A percentile compares a stretch with the other conserved stretches of the same genome.
These are phyloP conservation scores for Crocallis elinguaria DNA, from an alignment of 2,888 invertebrate species.

Conservation along the genomic window DNA sequence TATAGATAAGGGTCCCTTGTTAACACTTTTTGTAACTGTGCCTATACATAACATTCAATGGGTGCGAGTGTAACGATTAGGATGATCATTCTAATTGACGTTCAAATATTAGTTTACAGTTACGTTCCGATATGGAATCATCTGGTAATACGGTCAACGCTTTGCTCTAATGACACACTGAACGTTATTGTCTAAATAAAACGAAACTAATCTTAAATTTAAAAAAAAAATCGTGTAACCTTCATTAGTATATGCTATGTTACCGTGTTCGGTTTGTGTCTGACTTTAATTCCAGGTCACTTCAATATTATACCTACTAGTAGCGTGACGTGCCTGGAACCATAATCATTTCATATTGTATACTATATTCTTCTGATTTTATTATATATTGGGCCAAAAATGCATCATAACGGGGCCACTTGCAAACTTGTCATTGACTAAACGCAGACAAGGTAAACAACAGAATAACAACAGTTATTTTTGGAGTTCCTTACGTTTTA, in stretches of 20 bases:
- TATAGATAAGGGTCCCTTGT: too few relatives aligned
- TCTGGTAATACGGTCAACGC: constrained; percentile 40
- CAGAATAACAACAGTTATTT: constrained; percentile 46
- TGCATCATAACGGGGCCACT: constrained; percentile 46
- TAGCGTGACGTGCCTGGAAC: too few relatives aligned
- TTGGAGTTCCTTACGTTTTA: constrained; percentile 42
- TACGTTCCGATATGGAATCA: constrained; percentile 42
- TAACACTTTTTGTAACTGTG: constrained; percentile 4
- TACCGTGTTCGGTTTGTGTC: too few relatives aligned
- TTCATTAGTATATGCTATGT: too few relatives aligned
- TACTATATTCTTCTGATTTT: too few relatives aligned
- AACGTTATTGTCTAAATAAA: too few relatives aligned
- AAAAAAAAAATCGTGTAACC: too few relatives aligned
- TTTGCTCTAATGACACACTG: constrained; percentile 26
- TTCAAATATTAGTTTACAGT: constrained; percentile 47
- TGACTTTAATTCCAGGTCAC: too few relatives aligned
- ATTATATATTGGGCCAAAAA: constrained; percentile 44
- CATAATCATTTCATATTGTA: too few relatives aligned
- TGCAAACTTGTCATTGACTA: constrained; percentile 56
- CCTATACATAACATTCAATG: constrained; percentile 24
- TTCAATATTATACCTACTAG: too few relatives aligned
- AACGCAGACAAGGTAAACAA: constrained; percentile 58
- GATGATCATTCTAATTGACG: constrained; percentile 39
- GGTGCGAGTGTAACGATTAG: constrained; percentile 40
- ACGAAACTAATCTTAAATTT: too few relatives aligned